These are phyloP conservation scores for Chesias legatella DNA, from an alignment of 2,888 invertebrate genomes.

Conservation along the genomic window DNA sequence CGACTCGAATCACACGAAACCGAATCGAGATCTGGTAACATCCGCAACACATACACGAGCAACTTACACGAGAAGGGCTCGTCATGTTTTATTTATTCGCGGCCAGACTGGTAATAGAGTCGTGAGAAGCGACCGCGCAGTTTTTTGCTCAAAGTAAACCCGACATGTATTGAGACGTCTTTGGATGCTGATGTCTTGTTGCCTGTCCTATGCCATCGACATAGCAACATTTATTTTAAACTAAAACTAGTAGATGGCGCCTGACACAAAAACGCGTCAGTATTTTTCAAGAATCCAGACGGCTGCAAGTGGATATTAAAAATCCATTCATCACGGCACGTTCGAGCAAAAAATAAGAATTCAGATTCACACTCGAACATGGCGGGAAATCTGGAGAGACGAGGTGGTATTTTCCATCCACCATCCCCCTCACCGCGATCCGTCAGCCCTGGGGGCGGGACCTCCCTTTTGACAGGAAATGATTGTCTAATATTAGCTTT, in stretches of 20 bases:
- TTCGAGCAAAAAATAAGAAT: conserved; percentile 67
- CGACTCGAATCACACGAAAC: conserved; percentile 65
- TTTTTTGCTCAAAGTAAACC: conserved; percentile 71
- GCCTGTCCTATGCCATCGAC: conserved; percentile 70
- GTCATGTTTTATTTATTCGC: conserved; percentile 80
- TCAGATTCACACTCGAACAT: conserved; percentile 73
- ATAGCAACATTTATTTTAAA: conserved; percentile 69
- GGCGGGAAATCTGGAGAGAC: conserved; percentile 72
- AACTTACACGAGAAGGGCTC: conserved; percentile 71
- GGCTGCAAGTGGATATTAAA: conserved; percentile 73
- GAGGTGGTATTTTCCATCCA: conserved; percentile 62
- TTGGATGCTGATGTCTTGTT: conserved; percentile 76
- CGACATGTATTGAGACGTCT: conserved; percentile 75
- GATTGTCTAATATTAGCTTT: conserved; percentile 80
- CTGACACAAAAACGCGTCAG: conserved; percentile 38
- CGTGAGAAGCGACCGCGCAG: conserved; percentile 72
- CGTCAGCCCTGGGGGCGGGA: conserved; percentile 47
- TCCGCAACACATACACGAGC: conserved; percentile 60
- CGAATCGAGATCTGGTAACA: conserved; percentile 72
- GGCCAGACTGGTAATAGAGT: conserved; percentile 74
- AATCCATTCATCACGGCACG: conserved; percentile 70
- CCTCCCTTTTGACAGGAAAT: conserved; percentile 79
- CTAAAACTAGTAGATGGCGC: conserved; percentile 30
- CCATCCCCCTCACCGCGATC: conserved; percentile 42
- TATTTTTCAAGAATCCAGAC: conserved; percentile 61